Evolutionary conservation across 2,888 invertebrate genomes (phyloP), one percentile per base, ranked within the genome.

Genomic region (Geophilus truncorum): DNA sequence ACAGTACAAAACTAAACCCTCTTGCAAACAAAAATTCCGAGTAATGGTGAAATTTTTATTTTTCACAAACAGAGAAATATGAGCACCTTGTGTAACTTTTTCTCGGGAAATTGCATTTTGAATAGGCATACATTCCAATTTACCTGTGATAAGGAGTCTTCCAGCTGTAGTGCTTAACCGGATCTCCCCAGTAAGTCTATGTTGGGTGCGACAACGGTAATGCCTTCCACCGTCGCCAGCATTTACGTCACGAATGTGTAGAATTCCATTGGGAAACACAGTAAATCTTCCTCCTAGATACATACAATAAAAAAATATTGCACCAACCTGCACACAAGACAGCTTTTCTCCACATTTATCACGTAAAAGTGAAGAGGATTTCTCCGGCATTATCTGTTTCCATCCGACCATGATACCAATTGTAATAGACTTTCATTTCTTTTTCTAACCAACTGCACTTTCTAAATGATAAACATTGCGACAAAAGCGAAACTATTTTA

Each of bases 211-310:
- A 87, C 96, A 96, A 88, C 96, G 95, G 87, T 96, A 96, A 88
- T 95, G 94, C 23, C 77, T 45, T 88, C 94, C 94, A 83, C 95
- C 95, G 88, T 97, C 97, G 87, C 95, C 95, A 83, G 95, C 95
- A 87, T 94, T 94, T 82, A 97, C 96, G 90, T 97, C 95, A 86
- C 95, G 92, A 85, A 97, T 96, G 88, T 97, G 97, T 83, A 98
- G 90, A 88, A 97, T 97, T 83, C 97, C 97, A 85, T 96, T 95
- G 84, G 96, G 94, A 82, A 97, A 90, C 75, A 97, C 96, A 88
- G 97, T 91, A 87, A 96, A 96, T 91, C 97, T 96, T 85, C 95
- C 96, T 89, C 96, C 97, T 97, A 90, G 84, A 40, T 28, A 70
- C 70, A 70, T 70, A 70, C 70, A 70, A 70, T 28, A 70, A 70